Conservation (phyloP, 2,797 vertebrate species). For the Coreius guichenoti region DNA sequence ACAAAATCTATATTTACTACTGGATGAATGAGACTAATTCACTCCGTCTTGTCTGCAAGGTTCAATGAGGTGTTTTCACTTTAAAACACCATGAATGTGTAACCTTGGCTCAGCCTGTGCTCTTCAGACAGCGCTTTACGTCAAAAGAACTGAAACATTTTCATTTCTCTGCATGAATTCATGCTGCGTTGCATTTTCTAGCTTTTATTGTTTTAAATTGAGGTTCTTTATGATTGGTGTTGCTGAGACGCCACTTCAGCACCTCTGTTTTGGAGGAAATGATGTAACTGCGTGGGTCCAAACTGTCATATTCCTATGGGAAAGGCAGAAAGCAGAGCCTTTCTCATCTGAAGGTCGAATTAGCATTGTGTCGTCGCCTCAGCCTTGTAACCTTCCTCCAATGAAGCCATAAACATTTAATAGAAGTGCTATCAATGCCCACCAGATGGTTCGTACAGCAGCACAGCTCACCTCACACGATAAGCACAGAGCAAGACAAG, state of each 20-base stretch:
- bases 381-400: conserved; percentile 65
- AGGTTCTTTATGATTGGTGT: conserved; percentile 57
- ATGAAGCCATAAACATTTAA: conserved; percentile 73
- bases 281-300: conserved; percentile 13
- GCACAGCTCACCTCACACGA: conserved; percentile 32
- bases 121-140: not conserved
- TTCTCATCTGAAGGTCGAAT: conserved; percentile 75
- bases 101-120: conserved; percentile 36
- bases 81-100: conserved; percentile 17
- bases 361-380: conserved; percentile 67
- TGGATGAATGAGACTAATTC: conserved; percentile 21
- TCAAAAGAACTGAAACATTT: conserved; percentile 18
- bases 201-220: conserved; percentile 75
- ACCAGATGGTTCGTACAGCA: conserved; percentile 71
- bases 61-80: conserved; percentile 28
- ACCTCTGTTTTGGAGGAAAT: conserved; percentile 56
- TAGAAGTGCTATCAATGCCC: conserved; percentile 73
- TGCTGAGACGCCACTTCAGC: conserved; percentile 27
- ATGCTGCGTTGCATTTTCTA: not conserved
- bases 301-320: conserved; percentile 19
- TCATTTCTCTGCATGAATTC: conserved; percentile 6
- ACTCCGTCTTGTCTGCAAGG: not conserved
- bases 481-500: conserved; percentile 28
- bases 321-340: conserved; percentile 47
- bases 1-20: conserved; percentile 14